These are phyloP conservation scores for Pterophyllum scalare DNA, from an alignment of 2,113 vertebrate genomes.

Conservation along the genomic window DNA sequence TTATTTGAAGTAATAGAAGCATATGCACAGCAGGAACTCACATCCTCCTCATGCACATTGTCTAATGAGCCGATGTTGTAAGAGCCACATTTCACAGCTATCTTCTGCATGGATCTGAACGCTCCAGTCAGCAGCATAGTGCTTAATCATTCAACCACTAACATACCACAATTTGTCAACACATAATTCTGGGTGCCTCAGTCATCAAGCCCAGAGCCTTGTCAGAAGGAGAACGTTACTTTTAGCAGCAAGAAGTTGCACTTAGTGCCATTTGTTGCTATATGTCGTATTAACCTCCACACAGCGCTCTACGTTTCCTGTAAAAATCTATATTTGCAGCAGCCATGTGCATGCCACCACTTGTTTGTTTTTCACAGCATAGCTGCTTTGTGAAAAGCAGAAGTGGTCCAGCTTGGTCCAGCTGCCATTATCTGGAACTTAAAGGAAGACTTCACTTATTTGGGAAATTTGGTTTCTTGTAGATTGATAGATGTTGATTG, in stretches of 20 bases:
- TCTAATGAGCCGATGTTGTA: conserved; percentile 44
- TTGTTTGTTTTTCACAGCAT: neutral
- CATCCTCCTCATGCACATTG: conserved; percentile 15
- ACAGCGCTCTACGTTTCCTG: neutral
- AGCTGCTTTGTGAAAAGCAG: neutral
- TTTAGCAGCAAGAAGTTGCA: neutral
- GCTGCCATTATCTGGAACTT: neutral
- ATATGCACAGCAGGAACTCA: neutral
- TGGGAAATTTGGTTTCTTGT: neutral
- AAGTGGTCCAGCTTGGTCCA: neutral
- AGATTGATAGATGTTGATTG: too few relatives aligned
- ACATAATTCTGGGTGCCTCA: conserved; percentile 2
- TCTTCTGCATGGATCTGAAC: conserved; percentile 45
- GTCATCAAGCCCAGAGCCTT: neutral
- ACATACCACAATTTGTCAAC: neutral
- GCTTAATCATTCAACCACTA: conserved; percentile 24
- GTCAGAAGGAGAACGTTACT: neutral
- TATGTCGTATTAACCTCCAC: neutral
- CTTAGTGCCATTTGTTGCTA: neutral
- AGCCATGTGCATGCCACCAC: neutral
- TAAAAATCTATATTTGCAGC: neutral
- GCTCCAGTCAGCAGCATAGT: conserved; percentile 25
- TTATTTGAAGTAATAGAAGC: neutral
- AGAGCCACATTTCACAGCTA: conserved; percentile 37
- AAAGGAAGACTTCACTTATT: neutral